These are phyloP conservation scores for Caenorhabditis sulstoni DNA, from an alignment of 2,888 invertebrate genomes.

Conservation along the genomic window DNA sequence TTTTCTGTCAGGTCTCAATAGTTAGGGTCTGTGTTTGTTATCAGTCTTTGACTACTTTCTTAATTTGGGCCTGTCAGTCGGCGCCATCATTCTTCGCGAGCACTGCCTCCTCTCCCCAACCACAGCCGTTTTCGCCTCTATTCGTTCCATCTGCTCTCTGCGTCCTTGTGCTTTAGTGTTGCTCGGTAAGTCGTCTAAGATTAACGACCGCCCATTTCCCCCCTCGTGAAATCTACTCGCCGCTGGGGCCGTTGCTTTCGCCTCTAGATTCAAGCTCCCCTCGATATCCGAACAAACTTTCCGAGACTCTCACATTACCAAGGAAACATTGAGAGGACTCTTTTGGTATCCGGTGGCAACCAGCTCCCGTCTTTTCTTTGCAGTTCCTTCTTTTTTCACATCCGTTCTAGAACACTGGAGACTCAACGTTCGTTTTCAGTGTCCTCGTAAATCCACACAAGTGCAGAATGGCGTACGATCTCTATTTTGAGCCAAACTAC, in stretches of 20 bases:
- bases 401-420: too few relatives aligned
- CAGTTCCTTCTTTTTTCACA: neutral
- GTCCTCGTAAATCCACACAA: too few relatives aligned
- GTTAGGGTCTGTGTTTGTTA: too few relatives aligned
- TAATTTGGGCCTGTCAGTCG: too few relatives aligned
- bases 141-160: constrained; percentile 20
- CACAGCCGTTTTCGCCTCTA: constrained; percentile 15
- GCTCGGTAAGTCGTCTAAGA: constrained; percentile 37
- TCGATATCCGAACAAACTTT: too few relatives aligned
- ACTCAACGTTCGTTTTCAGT: too few relatives aligned
- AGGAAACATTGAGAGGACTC: neutral
- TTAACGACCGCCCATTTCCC: constrained; percentile 39
- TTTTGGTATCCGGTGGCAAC: neutral
- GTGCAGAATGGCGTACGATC: neutral
- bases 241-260: constrained; percentile 3
- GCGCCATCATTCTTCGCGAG: too few relatives aligned
- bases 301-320: constrained; percentile 1
- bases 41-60: too few relatives aligned
- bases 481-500: constrained; percentile 14
- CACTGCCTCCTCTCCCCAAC: neutral
- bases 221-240: constrained; percentile 25
- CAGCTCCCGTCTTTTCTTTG: neutral
- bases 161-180: constrained; percentile 22
- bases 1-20: too few relatives aligned
- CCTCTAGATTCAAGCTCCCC: constrained; percentile 6